Conservation (phyloP, 2,888 invertebrate genomes). For the Baccha elongata region DNA sequence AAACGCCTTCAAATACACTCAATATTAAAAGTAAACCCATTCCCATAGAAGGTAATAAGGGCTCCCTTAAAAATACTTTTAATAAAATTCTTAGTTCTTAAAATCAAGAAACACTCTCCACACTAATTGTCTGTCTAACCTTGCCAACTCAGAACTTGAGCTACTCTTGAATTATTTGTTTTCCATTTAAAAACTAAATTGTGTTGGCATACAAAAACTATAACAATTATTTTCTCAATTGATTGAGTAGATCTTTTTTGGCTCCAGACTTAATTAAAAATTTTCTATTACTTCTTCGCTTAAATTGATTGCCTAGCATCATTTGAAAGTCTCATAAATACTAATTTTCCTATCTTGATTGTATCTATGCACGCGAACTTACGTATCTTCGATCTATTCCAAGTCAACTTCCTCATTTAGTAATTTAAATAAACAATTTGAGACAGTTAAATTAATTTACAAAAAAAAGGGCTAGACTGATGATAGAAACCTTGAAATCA, state of each 20-base stretch:
- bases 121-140: background rate
- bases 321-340: constrained; percentile 1
- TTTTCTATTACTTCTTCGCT: constrained; percentile 29
- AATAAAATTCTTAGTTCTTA: background rate
- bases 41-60: background rate
- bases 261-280: constrained; percentile 57
- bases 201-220: constrained; percentile 6
- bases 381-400: no score
- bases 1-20: background rate
- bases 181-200: background rate
- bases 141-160: background rate
- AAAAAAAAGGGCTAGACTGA: background rate
- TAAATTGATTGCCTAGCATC: constrained; percentile 21
- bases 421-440: background rate
- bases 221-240: constrained; percentile 47
- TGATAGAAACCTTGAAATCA: background rate
- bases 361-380: background rate
- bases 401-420: constrained; percentile 3
- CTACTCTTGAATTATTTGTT: background rate
- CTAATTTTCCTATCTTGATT: background rate
- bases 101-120: background rate
- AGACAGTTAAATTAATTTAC: background rate
- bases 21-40: background rate
- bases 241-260: constrained; percentile 42
- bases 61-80: background rate